Evolutionary conservation across 1,140 invertebrate genomes (phyloP).

Genomic region (Cecropterus lyciades): DNA sequence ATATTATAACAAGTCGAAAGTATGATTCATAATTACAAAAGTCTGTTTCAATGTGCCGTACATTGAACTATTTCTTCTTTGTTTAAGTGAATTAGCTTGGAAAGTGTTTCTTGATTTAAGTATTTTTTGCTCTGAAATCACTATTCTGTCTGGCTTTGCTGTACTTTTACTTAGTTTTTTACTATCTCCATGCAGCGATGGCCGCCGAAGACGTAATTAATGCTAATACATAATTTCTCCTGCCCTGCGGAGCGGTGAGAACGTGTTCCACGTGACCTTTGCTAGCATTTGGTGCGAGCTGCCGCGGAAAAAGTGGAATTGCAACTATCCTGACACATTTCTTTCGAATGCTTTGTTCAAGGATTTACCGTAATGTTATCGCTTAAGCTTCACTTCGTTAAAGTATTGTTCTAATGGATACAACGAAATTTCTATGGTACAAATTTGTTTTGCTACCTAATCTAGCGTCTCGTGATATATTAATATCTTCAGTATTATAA

Average conservation of each 20-base stretch:
- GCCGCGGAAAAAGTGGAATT: constrained; percentile 3
- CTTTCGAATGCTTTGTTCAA: constrained; percentile 4
- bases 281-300: constrained; percentile 15
- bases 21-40: no score
- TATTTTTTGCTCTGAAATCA: neutral
- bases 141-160: constrained; percentile 17
- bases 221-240: constrained; percentile 46
- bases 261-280: constrained; percentile 19
- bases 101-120: neutral
- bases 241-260: constrained; percentile 19
- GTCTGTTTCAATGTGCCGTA: no score
- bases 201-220: constrained; percentile 33
- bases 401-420: neutral
- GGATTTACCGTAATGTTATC: neutral
- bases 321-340: constrained; percentile 11
- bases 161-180: constrained; percentile 19
- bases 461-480: no score
- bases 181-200: constrained; percentile 5
- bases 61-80: neutral
- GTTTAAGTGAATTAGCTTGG: no score
- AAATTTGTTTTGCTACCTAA: no score
- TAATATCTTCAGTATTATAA: no score
- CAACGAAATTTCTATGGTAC: no score
- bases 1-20: no score
- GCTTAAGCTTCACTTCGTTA: neutral